Base-by-base conservation (phyloP, 1,140 invertebrate genomes). In the Matsumurasca onukii region DNA sequence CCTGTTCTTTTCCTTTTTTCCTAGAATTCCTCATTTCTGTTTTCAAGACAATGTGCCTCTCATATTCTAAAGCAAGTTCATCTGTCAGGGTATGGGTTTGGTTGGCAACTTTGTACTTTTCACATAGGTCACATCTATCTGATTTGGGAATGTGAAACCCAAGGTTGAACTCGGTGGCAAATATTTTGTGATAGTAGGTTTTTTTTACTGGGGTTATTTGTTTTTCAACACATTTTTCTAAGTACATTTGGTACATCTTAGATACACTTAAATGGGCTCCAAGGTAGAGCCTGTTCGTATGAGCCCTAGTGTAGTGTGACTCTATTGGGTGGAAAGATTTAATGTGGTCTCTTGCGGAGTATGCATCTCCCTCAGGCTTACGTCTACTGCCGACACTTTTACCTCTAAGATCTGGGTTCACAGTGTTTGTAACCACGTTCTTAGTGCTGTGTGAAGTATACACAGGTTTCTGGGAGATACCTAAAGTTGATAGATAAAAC, bases 101-200 rank as follows among this genome's bases (percentile, higher is more conserved):
- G 15, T 52, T 52, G 29, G 66, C 66, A 12, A 55, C 66, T 55
- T 67, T 67, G 13, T 20, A 13, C 20, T 20, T 55, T 52, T 67
- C 66, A 55, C 48, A 67, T 17, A 67, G 49, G 49, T 67, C 66
- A 55, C 66, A 67, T 22, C 66, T n/a, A 31, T 67, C 66, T 25
- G 45, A 45, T 55, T 67, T 67, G 15, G 49, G 66, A 27, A 67
- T 67, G 29, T 67, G 66, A 55, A 67, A 67, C 31, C 66, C 66
- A 13, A 67, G 45, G 55, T 67, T 67, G 31, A 67, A 66, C 64
- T 49, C 31, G 2, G 64, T 22, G 15, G 20, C 39, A 48, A 49
- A 66, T n/a, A 49, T 49, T 66, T 45, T 64, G n/a, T 31, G 17
- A 3, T 31, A 31, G 17, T n/a, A 34, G 20, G 62, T 31, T 5